phyloP scores from a whole-genome alignment of 2,797 vertebrate species.

The Anabas testudineus region DNA sequence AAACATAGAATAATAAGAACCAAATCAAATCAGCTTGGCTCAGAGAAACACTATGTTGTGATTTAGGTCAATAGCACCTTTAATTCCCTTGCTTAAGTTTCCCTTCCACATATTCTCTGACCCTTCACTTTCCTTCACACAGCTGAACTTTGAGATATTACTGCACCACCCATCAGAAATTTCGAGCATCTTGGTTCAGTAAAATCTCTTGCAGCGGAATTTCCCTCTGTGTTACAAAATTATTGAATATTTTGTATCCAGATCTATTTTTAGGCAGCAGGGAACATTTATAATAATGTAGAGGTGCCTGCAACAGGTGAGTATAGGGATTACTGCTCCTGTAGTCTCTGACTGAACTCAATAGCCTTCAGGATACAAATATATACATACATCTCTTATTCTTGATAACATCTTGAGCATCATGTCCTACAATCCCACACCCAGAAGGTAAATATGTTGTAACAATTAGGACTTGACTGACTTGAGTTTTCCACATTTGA shows the following conservation, averaged over 20 bases:
- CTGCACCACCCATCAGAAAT: slow-evolving; percentile 42
- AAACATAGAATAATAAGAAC: too few species aligned
- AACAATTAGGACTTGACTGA: slow-evolving; percentile 11
- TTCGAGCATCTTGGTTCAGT: slow-evolving; percentile 30
- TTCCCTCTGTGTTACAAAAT: slow-evolving; percentile 18
- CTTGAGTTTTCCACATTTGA: background rate
- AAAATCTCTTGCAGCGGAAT: slow-evolving; percentile 36
- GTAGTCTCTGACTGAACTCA: slow-evolving; percentile 36
- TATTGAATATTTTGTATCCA: slow-evolving; percentile 10
- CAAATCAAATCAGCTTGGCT: too few species aligned
- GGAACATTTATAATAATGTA: background rate
- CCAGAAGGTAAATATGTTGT: slow-evolving; percentile 53
- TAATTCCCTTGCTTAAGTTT: background rate
- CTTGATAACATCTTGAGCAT: slow-evolving; percentile 23
- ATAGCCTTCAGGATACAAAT: slow-evolving; percentile 18
- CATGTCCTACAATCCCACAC: slow-evolving; percentile 38
- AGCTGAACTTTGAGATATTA: slow-evolving; percentile 44
- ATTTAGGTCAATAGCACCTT: background rate
- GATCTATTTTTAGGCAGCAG: slow-evolving; percentile 1
- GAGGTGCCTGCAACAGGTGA: slow-evolving; percentile 53
- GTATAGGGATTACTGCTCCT: slow-evolving; percentile 36
- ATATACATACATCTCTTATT: slow-evolving; percentile 14
- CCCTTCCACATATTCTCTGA: background rate
- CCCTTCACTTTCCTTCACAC: slow-evolving; percentile 18
- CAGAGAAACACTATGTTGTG: too few species aligned